Base-by-base conservation (phyloP, 1,140 invertebrate species). In the Cotesia glomerata region DNA sequence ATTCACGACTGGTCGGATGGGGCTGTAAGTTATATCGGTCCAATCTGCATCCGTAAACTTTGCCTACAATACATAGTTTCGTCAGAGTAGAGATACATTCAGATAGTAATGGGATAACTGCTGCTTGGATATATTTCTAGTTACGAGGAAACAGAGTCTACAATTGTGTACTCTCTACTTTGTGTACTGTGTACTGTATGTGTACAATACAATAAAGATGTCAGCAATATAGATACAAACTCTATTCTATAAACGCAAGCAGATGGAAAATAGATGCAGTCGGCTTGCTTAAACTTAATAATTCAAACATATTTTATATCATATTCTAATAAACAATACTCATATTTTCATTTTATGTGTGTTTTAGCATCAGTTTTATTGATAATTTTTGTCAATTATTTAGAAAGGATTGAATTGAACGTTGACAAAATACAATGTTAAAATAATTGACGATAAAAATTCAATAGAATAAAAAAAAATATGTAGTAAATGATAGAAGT, bases 1-100 rank as follows among this genome's bases (percentile, higher is more conserved):
- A 75, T 71, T 71, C 69, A 69, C 68, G 64, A 71, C 34, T 51
- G 69, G 54, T 49, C 64, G 69, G 64, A 73, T 63, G 69, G 63
- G 67, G 59, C 51, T 59, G 69, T 73, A 73, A 75, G 65, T 69
- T 73, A 73, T 75, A 75, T 75, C 74, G 64, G 64, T 14, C 69
- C 71, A 73, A 73, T 75, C 74, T 75, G 71, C 72, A 75, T 75
- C 69, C 72, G 72, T 75, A 75, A 75, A 75, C 74, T 75, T 75
- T 75, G 64, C 51, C 71, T 73, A 64, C 68, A 67, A 71, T 71
- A 71, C 71, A 75, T 75, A 73, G 74, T 75, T 75, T 75, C 74
- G 71, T 75, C 71, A 75, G 71, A 65, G 66, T 35, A 62, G 54
- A 39, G 64, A 58, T 58, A 45, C 39, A 58, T 51, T 69, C 16